A percentile compares a stretch with the other conserved stretches of the same genome.
Conservation (phyloP, 2,113 vertebrate species). For the Plecotus auritus region DNA sequence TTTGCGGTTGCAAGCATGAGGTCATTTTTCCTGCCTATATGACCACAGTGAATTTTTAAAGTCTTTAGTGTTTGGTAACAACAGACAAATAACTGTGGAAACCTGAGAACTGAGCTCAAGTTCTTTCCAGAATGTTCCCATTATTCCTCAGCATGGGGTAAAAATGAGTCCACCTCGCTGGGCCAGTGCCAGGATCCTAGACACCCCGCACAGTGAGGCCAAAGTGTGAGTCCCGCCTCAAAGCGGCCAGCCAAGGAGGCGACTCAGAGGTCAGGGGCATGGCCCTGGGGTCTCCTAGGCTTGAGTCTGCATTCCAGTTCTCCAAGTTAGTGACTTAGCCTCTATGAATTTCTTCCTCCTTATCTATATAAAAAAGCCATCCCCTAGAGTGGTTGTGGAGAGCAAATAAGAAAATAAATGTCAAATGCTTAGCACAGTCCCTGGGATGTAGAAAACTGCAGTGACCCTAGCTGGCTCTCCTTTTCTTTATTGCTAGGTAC, state of each 20-base stretch:
- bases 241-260: background rate
- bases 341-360: background rate
- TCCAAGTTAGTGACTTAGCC: background rate
- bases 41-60: conserved; percentile 74
- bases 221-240: background rate
- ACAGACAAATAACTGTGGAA: conserved; percentile 82
- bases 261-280: background rate
- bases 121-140: conserved; percentile 68
- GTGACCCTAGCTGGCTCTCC: background rate
- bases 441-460: background rate
- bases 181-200: conserved; percentile 24
- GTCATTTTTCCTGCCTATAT: conserved; percentile 80
- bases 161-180: conserved; percentile 56
- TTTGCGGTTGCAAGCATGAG: conserved; percentile 80
- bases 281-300: background rate
- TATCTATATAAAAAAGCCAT: background rate
- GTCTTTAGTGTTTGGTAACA: conserved; percentile 79
- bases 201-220: background rate
- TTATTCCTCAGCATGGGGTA: conserved; percentile 63
- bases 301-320: background rate
- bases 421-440: background rate
- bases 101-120: conserved; percentile 66
- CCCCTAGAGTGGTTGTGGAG: background rate
- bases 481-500: background rate
- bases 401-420: background rate